Evolutionary conservation across 2,113 vertebrate genomes (phyloP).

Genomic region (Megaptera novaeangliae): DNA sequence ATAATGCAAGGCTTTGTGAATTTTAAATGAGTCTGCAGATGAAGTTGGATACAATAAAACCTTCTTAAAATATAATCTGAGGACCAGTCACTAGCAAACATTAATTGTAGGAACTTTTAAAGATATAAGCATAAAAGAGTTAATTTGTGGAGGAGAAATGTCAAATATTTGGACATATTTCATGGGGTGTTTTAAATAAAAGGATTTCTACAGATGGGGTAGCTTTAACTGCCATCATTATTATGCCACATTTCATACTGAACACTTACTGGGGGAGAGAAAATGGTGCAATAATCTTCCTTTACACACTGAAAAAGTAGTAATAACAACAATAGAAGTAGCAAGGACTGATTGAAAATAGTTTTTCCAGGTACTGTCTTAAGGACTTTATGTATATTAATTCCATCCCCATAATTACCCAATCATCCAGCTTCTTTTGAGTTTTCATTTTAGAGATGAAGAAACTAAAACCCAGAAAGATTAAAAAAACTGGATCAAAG

Average conservation of each 20-base stretch:
- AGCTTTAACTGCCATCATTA: neutral
- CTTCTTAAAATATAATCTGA: slow-evolving; percentile 1
- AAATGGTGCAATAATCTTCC: neutral
- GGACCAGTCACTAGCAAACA: neutral
- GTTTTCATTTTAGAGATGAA: neutral
- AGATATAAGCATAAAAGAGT: neutral
- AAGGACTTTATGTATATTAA: neutral
- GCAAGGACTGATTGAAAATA: neutral
- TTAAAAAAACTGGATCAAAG: neutral
- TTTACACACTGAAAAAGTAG: neutral
- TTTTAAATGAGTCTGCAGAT: slow-evolving; percentile 58
- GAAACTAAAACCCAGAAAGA: neutral
- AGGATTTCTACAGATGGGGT: too few relatives aligned
- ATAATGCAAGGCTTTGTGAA: slow-evolving; percentile 57
- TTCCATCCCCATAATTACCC: neutral
- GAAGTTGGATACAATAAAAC: slow-evolving; percentile 13
- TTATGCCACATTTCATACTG: neutral
- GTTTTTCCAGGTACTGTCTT: neutral
- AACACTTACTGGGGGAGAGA: neutral
- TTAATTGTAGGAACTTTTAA: neutral
- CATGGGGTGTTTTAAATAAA: neutral
- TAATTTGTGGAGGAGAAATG: neutral
- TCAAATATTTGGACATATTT: neutral
- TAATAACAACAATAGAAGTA: neutral
- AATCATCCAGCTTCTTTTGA: neutral